Percentiles rank a stretch among this genome's conserved stretches.
Conservation (phyloP, 2,113 vertebrate genomes). For the Euleptes europaea region DNA sequence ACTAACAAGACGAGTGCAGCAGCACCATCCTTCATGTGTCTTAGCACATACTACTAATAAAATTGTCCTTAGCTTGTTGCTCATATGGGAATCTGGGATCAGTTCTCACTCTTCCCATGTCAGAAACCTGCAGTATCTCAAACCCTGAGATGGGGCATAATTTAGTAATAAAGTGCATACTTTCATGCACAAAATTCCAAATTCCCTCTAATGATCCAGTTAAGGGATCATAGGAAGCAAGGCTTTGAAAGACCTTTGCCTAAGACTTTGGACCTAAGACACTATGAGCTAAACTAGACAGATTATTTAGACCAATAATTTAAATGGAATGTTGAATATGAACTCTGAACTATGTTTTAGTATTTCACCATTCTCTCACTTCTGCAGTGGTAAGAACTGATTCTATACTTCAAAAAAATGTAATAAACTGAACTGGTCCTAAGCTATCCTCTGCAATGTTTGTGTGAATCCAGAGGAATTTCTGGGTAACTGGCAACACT, state of each 20-base stretch:
- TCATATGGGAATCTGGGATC: background rate
- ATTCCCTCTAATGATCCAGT: background rate
- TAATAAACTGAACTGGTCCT: background rate
- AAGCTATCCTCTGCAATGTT: background rate
- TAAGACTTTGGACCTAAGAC: no score
- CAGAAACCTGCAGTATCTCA: background rate
- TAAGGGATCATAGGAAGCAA: background rate
- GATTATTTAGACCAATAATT: no score
- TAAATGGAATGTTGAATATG: background rate
- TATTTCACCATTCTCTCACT: background rate
- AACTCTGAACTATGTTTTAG: background rate
- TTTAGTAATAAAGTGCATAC: background rate
- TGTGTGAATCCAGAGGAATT: constrained; percentile 1
- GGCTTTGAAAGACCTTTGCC: no score
- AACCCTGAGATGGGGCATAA: background rate
- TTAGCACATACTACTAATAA: no score
- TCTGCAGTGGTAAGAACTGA: background rate
- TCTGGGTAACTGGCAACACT: background rate
- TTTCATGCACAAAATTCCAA: background rate
- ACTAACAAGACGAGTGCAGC: no score
- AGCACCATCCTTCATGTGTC: no score
- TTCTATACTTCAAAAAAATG: background rate
- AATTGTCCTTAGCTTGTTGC: background rate
- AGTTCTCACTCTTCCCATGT: background rate
- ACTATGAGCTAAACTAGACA: no score